These are phyloP conservation scores for Balaeniceps rex DNA, from an alignment of 2,113 vertebrate genomes.

Conservation along the genomic window DNA sequence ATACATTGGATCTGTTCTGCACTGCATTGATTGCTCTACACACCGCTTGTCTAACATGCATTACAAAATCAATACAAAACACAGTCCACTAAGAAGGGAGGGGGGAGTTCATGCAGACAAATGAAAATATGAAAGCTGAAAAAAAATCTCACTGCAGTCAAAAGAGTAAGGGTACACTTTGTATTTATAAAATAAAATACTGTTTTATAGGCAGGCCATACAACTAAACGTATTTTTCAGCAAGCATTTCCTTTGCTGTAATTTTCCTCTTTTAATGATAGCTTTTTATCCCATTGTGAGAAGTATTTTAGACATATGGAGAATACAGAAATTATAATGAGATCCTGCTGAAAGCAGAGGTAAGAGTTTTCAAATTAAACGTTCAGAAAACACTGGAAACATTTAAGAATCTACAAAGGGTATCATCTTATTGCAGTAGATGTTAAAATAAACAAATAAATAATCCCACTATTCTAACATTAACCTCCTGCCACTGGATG, in stretches of 20 bases:
- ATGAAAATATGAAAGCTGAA: constrained; percentile 3
- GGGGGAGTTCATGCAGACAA: background rate
- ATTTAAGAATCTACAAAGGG: background rate
- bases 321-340: background rate
- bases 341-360: background rate
- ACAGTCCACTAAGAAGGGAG: background rate
- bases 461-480: constrained; percentile 25
- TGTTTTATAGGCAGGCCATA: background rate
- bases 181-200: background rate
- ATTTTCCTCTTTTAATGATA: background rate
- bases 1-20: background rate
- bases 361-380: background rate
- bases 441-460: background rate
- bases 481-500: constrained; percentile 92
- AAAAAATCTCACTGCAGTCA: background rate
- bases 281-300: background rate
- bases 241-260: background rate
- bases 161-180: background rate
- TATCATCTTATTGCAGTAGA: background rate
- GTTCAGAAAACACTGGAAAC: background rate
- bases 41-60: background rate
- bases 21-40: background rate
- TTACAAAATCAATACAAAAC: constrained; percentile 26
- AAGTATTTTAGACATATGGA: background rate
- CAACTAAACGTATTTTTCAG: background rate